A percentile compares a stretch with the other conserved stretches of the same genome.
Conservation (phyloP, 2,797 vertebrate species). For the Mycteria americana region DNA sequence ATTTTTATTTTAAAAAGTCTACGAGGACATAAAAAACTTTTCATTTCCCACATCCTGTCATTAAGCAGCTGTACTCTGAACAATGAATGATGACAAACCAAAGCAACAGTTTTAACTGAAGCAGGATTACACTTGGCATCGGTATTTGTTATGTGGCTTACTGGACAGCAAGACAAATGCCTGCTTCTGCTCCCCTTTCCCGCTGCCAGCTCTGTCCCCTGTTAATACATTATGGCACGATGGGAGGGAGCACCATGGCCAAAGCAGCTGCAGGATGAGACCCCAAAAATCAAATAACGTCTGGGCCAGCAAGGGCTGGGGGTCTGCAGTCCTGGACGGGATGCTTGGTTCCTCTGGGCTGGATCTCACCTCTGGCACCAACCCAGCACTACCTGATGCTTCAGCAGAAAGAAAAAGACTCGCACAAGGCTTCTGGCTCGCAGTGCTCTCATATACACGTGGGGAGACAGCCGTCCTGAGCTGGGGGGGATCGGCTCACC, state of each 20-base stretch:
- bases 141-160: constrained; percentile 33
- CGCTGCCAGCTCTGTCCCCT: constrained; percentile 11
- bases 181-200: constrained; percentile 12
- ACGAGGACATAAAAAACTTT: constrained; percentile 20
- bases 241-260: background rate
- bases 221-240: background rate
- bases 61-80: constrained; percentile 49
- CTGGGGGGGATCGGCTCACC: accelerated
- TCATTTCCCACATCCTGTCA: constrained; percentile 53
- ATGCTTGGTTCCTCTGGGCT: background rate
- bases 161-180: constrained; percentile 60
- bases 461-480: background rate
- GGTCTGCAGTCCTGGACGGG: background rate
- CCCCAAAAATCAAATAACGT: background rate
- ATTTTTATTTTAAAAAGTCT: constrained; percentile 40
- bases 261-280: background rate
- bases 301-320: background rate
- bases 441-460: accelerated
- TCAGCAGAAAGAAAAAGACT: background rate
- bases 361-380: background rate
- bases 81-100: constrained; percentile 60
- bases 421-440: accelerated
- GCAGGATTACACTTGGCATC: constrained; percentile 40
- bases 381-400: background rate
- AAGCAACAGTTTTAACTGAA: constrained; percentile 52